Evolutionary conservation across 2,888 invertebrate species (phyloP).

Genomic region (Hyposoter dolosus): DNA sequence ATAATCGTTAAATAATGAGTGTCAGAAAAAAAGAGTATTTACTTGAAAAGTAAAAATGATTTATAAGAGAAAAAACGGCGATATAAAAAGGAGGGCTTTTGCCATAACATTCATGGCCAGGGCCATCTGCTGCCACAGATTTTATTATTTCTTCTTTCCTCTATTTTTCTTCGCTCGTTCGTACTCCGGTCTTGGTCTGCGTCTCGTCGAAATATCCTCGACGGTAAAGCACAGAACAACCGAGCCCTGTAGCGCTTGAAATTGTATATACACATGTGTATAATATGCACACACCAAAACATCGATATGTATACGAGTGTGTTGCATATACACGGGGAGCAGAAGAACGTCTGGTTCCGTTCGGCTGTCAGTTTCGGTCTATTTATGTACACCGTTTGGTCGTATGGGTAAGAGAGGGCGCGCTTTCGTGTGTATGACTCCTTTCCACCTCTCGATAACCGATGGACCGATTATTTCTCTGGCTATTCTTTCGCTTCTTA

Average conservation of each 20-base stretch:
- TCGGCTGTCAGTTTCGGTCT: conserved; percentile 82
- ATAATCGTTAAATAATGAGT: not conserved
- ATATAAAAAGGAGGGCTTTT: not conserved
- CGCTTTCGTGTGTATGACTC: conserved; percentile 37
- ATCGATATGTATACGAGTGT: not conserved
- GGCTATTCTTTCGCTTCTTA: not conserved
- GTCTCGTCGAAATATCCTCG: conserved; percentile 60
- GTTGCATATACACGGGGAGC: conserved; percentile 62
- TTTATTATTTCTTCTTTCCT: conserved; percentile 32
- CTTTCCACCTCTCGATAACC: conserved; percentile 56
- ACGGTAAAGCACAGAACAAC: conserved; percentile 48
- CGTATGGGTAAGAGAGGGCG: conserved; percentile 57
- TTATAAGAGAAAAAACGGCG: not conserved
- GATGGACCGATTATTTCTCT: conserved; percentile 36
- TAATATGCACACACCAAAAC: conserved; percentile 14
- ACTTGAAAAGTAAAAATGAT: conserved; percentile 9
- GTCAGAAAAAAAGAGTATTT: not conserved
- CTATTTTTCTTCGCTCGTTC: conserved; percentile 48
- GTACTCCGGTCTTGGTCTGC: conserved; percentile 36
- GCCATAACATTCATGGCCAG: conserved; percentile 41
- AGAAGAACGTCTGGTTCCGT: conserved; percentile 78
- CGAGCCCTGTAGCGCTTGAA: conserved; percentile 50
- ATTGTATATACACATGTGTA: conserved; percentile 5
- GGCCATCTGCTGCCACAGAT: conserved; percentile 52
- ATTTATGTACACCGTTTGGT: conserved; percentile 77